Conservation (phyloP, 2,113 vertebrate species). For the Ageneiosus marmoratus region DNA sequence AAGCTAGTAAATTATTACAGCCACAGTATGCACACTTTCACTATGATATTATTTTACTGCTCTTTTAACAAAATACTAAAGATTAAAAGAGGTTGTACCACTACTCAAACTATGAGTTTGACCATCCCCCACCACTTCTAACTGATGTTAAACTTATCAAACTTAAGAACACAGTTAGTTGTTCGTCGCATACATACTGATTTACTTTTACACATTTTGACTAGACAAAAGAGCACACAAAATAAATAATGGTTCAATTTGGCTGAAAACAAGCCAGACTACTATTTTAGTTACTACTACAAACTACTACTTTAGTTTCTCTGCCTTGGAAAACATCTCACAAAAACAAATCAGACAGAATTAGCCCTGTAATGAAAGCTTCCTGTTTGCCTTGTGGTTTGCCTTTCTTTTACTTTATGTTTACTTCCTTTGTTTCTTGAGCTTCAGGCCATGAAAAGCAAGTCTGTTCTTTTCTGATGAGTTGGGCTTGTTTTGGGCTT, state of each 20-base stretch:
- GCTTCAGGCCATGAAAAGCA: neutral
- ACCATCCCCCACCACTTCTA: neutral
- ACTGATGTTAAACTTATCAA: neutral
- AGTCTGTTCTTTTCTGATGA: neutral
- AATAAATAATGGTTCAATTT: neutral
- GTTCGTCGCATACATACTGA: neutral
- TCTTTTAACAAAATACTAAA: constrained; percentile 24
- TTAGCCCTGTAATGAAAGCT: neutral
- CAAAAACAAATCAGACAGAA: neutral
- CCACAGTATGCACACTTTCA: constrained; percentile 27
- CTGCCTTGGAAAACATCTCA: neutral
- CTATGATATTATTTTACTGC: constrained; percentile 15
- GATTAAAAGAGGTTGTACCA: neutral
- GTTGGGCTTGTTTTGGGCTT: neutral
- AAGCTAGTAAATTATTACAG: constrained; percentile 46
- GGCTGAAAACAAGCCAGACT: neutral
- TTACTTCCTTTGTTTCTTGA: neutral
- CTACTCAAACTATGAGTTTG: neutral
- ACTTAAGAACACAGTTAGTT: neutral
- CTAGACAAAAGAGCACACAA: neutral
- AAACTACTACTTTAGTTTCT: neutral
- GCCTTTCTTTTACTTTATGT: neutral
- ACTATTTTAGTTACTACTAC: too few relatives aligned
- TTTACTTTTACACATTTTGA: neutral
- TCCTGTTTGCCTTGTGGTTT: neutral